Percentiles rank a stretch among this genome's conserved stretches.
phyloP scores from a whole-genome alignment of 2,113 vertebrate genomes.

The Falcunculus frontatus region DNA sequence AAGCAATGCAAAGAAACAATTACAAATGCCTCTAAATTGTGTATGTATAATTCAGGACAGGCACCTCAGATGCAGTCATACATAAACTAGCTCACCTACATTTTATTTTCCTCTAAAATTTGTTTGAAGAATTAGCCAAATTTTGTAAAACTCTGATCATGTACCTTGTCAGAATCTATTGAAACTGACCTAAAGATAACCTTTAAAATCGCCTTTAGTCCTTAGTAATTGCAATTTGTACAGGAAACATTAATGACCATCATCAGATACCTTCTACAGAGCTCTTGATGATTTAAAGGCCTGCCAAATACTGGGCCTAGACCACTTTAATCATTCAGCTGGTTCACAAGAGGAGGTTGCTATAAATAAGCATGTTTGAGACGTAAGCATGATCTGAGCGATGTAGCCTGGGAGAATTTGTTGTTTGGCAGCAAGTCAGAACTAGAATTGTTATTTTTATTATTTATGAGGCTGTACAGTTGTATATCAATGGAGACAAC shows the following conservation, averaged over 20 bases:
- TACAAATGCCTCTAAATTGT: not conserved
- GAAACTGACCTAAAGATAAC: not conserved
- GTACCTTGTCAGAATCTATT: not conserved
- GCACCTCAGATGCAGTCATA: not conserved
- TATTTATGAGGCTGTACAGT: not conserved
- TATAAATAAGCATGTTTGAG: conserved; percentile 26
- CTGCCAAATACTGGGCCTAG: not conserved
- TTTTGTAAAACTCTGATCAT: not conserved
- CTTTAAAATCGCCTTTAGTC: not conserved
- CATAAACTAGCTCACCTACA: not conserved
- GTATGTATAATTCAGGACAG: not conserved
- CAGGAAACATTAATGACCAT: conserved; percentile 6
- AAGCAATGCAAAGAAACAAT: not conserved
- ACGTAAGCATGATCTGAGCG: not conserved
- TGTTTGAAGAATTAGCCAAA: not conserved
- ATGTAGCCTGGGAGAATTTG: not conserved
- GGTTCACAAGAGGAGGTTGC: not conserved
- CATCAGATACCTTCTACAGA: not conserved
- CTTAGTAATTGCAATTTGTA: conserved; percentile 12
- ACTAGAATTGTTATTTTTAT: not conserved
- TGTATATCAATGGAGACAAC: not conserved
- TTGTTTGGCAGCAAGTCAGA: not conserved
- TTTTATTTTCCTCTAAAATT: not conserved
- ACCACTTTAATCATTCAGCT: conserved; percentile 10
- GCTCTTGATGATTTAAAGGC: conserved; percentile 14